phyloP scores from a whole-genome alignment of 2,113 vertebrate genomes.

The Istiophorus platypterus region DNA sequence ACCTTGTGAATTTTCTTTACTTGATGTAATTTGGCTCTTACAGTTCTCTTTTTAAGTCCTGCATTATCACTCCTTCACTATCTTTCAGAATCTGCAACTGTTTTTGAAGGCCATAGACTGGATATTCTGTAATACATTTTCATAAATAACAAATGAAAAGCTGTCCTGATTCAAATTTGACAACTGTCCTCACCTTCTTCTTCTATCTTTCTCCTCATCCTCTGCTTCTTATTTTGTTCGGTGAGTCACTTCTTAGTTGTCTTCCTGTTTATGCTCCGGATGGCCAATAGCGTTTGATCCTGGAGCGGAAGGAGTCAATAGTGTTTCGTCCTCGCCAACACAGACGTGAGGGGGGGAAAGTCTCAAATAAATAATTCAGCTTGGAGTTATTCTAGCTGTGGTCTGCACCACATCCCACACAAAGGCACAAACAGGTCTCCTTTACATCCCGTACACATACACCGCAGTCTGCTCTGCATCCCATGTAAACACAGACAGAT shows the following conservation, averaged over 20 bases:
- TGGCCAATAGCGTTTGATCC: constrained; percentile 50
- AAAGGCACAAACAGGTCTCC: constrained; percentile 37
- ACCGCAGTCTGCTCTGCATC: constrained; percentile 59
- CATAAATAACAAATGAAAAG: no score
- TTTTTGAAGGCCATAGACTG: neutral
- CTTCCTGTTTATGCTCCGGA: constrained; percentile 73
- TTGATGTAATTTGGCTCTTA: no score
- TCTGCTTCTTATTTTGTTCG: neutral
- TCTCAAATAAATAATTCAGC: constrained; percentile 45
- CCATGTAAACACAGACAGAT: constrained; percentile 32
- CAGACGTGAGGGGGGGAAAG: neutral
- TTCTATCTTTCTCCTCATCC: neutral
- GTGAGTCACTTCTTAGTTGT: constrained; percentile 56
- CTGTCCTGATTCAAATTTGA: neutral
- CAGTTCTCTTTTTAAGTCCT: no score
- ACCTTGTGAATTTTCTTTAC: neutral
- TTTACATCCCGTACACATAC: constrained; percentile 41
- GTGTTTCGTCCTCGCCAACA: constrained; percentile 12
- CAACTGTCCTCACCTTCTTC: constrained; percentile 22
- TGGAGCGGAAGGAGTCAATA: constrained; percentile 44
- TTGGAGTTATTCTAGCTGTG: constrained; percentile 51
- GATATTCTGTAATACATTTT: no score
- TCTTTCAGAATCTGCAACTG: no score
- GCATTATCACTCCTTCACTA: no score
- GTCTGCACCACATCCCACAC: constrained; percentile 65